Evolutionary conservation across 1,140 invertebrate genomes (phyloP).

Genomic region (Harpegnathos saltator): DNA sequence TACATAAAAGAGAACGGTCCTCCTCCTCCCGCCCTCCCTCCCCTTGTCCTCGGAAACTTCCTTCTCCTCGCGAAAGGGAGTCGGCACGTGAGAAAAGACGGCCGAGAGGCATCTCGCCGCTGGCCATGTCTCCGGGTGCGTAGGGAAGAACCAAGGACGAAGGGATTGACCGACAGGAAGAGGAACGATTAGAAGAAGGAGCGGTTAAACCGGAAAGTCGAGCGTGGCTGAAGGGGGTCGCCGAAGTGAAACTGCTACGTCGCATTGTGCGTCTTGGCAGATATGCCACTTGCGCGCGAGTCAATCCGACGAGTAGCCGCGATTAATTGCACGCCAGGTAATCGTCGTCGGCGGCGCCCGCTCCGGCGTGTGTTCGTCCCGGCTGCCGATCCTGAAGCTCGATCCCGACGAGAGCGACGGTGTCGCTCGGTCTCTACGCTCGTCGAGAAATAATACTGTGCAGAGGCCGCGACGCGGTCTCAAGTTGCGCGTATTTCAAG

Average conservation of each 20-base stretch:
- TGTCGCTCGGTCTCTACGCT: slow-evolving; percentile 33
- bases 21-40: too few species aligned
- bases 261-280: slow-evolving; percentile 58
- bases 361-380: slow-evolving; percentile 57
- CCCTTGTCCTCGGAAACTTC: too few species aligned
- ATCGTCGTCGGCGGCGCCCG: too few species aligned
- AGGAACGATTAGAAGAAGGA: slow-evolving; percentile 74
- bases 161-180: slow-evolving; percentile 70
- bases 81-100: slow-evolving; percentile 2
- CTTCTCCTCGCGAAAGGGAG: background rate
- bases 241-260: slow-evolving; percentile 62
- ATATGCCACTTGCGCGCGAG: slow-evolving; percentile 1
- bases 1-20: too few species aligned
- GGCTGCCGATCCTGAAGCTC: slow-evolving; percentile 56
- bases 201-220: slow-evolving; percentile 80
- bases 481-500: slow-evolving; percentile 23
- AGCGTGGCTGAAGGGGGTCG: slow-evolving; percentile 66
- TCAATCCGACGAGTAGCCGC: slow-evolving; percentile 40
- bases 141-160: slow-evolving; percentile 70
- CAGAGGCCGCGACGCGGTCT: background rate
- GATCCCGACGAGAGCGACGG: slow-evolving; percentile 12
- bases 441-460: background rate
- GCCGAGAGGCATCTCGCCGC: slow-evolving; percentile 6
- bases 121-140: slow-evolving; percentile 26
- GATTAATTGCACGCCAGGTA: slow-evolving; percentile 57